A percentile compares a stretch with the other conserved stretches of the same genome.
Conservation (phyloP, 2,888 invertebrate species). For the Platycheirus albimanus region DNA sequence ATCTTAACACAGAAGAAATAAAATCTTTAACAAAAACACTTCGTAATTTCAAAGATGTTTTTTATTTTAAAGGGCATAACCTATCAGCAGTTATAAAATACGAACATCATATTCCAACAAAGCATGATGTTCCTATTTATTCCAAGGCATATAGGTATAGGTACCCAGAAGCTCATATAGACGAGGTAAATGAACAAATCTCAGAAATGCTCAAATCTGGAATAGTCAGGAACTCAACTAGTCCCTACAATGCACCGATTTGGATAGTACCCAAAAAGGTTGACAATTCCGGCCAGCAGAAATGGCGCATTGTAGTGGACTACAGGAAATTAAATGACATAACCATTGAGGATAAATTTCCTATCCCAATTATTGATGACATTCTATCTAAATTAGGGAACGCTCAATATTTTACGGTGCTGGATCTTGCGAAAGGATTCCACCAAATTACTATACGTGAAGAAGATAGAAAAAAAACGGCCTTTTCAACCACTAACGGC, state of each 20-base stretch:
- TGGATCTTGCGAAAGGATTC: slow-evolving; percentile 40
- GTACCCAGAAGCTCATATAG: neutral
- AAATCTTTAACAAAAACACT: neutral
- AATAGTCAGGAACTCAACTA: slow-evolving; percentile 17
- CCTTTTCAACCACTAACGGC: slow-evolving; percentile 46
- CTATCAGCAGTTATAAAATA: neutral
- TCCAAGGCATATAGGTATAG: neutral
- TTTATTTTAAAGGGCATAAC: neutral
- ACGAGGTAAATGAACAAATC: slow-evolving; percentile 33
- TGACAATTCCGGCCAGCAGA: slow-evolving; percentile 27
- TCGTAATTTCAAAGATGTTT: neutral
- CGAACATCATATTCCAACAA: neutral
- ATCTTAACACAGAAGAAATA: slow-evolving; percentile 30
- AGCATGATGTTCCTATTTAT: neutral
- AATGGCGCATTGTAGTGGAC: slow-evolving; percentile 2
- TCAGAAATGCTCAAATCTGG: slow-evolving; percentile 32
- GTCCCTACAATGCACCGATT: slow-evolving; percentile 37
- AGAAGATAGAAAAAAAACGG: slow-evolving; percentile 43
- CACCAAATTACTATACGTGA: slow-evolving; percentile 47
- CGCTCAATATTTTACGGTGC: slow-evolving; percentile 33
- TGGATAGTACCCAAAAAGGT: slow-evolving; percentile 4
- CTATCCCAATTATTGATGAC: slow-evolving; percentile 56
- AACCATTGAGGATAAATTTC: slow-evolving; percentile 41
- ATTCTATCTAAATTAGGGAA: slow-evolving; percentile 43
- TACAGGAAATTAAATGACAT: neutral